These are phyloP conservation scores for Hozukius guyotensis DNA, from an alignment of 2,797 vertebrate genomes.

Conservation along the genomic window DNA sequence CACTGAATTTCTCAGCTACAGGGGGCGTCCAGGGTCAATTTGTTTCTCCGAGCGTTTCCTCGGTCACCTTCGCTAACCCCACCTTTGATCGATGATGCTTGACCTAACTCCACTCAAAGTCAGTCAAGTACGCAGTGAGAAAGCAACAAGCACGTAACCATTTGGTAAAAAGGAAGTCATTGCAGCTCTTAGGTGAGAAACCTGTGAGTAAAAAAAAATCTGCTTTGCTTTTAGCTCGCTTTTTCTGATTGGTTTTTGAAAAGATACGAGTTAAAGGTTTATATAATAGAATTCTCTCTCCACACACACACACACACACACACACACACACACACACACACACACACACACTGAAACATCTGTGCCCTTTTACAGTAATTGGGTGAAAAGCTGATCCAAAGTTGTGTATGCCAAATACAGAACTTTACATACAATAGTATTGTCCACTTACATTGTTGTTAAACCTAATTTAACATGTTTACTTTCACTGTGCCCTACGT, in stretches of 20 bases:
- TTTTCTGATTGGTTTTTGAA: background rate
- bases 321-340: background rate
- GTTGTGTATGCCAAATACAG: background rate
- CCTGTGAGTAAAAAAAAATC: background rate
- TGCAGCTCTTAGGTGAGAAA: background rate
- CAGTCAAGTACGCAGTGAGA: slow-evolving; percentile 30
- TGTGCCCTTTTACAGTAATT: background rate
- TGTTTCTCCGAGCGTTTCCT: slow-evolving; percentile 45
- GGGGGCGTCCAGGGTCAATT: slow-evolving; percentile 51
- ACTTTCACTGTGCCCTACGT: background rate
- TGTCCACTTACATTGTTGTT: background rate
- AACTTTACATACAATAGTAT: background rate
- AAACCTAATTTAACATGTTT: background rate
- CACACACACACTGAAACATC: background rate
- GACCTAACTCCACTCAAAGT: slow-evolving; percentile 51
- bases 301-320: background rate
- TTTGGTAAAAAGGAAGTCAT: background rate
- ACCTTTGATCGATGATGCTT: slow-evolving; percentile 57
- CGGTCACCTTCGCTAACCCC: slow-evolving; percentile 43
- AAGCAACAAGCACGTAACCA: slow-evolving; percentile 19
- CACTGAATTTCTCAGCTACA: slow-evolving; percentile 54
- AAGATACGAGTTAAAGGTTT: background rate
- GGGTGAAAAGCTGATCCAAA: background rate
- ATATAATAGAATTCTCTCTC: background rate
- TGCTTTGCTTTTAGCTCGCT: background rate